Percentiles rank a stretch among this genome's conserved stretches.
Evolutionary conservation across 2,888 invertebrate species (phyloP).

Genomic region (Stenurella melanura): DNA sequence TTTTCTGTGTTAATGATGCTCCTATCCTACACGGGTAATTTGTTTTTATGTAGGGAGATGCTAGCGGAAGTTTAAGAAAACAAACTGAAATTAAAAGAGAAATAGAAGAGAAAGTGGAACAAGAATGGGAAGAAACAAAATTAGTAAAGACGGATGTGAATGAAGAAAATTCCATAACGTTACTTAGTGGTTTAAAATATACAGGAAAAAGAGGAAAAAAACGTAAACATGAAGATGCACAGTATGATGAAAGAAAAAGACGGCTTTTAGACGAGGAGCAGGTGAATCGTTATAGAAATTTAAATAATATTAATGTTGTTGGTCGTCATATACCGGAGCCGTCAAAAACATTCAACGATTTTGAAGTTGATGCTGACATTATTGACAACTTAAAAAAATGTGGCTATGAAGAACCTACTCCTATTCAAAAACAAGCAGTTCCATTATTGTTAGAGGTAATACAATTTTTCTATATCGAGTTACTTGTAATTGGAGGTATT

Average conservation of each 20-base stretch:
- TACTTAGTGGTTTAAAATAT: slow-evolving; percentile 61
- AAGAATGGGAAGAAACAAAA: slow-evolving; percentile 19
- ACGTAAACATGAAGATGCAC: slow-evolving; percentile 58
- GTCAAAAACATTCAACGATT: slow-evolving; percentile 81
- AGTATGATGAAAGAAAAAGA: slow-evolving; percentile 63
- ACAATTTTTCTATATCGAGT: no score
- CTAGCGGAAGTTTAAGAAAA: slow-evolving; percentile 33
- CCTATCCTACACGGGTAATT: background rate
- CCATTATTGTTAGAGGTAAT: slow-evolving; percentile 88
- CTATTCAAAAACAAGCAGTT: slow-evolving; percentile 94
- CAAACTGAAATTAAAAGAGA: slow-evolving; percentile 19
- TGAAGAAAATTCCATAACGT: slow-evolving; percentile 56
- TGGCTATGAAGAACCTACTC: slow-evolving; percentile 87
- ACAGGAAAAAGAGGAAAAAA: slow-evolving; percentile 61
- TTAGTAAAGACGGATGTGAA: slow-evolving; percentile 42
- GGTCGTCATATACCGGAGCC: slow-evolving; percentile 90
- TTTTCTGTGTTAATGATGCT: no score
- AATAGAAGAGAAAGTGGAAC: slow-evolving; percentile 9
- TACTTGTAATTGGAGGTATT: no score
- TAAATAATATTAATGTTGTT: slow-evolving; percentile 84
- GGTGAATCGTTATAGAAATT: slow-evolving; percentile 84
- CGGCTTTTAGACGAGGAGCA: slow-evolving; percentile 60
- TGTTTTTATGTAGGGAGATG: background rate
- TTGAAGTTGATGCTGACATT: slow-evolving; percentile 78
- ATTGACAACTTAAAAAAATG: slow-evolving; percentile 82